Conservation (phyloP, 2,797 vertebrate species). For the Poeciliopsis infans region DNA sequence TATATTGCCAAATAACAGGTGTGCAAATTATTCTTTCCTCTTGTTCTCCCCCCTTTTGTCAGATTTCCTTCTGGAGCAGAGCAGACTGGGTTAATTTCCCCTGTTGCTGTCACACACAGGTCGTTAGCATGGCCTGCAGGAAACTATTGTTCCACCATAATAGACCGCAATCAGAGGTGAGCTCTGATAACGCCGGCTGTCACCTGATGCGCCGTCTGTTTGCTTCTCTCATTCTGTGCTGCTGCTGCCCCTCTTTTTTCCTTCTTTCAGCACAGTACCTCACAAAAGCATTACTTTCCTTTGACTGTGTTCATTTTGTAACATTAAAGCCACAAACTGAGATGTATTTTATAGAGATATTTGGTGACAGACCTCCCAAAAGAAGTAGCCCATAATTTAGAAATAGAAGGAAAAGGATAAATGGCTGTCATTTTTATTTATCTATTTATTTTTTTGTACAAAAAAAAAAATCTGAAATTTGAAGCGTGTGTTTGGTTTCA, state of each 20-base stretch:
- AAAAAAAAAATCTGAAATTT: not conserved
- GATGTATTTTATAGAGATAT: not conserved
- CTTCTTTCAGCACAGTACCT: not conserved
- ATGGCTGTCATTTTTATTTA: not conserved
- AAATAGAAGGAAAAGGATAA: not conserved
- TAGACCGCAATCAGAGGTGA: conserved; percentile 91
- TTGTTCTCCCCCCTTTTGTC: conserved; percentile 59
- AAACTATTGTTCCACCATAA: conserved; percentile 81
- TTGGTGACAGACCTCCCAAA: not conserved
- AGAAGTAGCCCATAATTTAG: not conserved
- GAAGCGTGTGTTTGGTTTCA: not conserved
- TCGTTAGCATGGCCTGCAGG: conserved; percentile 70
- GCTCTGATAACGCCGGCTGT: conserved; percentile 81
- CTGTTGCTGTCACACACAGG: conserved; percentile 75
- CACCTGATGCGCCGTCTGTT: conserved; percentile 72
- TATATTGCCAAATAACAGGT: conserved; percentile 72
- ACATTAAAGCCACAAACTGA: not conserved
- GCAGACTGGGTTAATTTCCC: conserved; percentile 78
- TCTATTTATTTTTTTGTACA: not conserved
- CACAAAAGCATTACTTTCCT: not conserved
- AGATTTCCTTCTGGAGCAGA: conserved; percentile 54
- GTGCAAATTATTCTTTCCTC: conserved; percentile 58
- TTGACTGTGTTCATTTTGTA: not conserved
- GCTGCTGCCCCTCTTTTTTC: not conserved
- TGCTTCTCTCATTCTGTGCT: conserved; percentile 13